Evolutionary conservation across 2,888 invertebrate species (phyloP).

Genomic region (Drosophila yooni): DNA sequence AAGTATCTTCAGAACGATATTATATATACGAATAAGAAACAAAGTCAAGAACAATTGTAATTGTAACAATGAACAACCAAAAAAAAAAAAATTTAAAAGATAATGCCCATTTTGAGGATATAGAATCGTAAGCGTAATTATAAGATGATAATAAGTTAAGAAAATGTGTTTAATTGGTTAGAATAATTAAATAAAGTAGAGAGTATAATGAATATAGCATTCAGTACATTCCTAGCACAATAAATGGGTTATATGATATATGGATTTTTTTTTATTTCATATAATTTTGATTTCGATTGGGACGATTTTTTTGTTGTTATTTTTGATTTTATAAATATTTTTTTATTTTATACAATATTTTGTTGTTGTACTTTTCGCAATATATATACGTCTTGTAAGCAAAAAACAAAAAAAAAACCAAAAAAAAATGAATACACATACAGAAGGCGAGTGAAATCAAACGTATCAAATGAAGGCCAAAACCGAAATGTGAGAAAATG

Average conservation of each 20-base stretch:
- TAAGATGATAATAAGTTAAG: conserved; percentile 56
- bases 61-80: conserved; percentile 11
- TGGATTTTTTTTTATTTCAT: conserved; percentile 51
- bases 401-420: conserved; percentile 1
- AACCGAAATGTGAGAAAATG: conserved; percentile 34
- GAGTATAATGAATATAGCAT: conserved; percentile 84
- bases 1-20: conserved; percentile 18
- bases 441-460: conserved; percentile 53
- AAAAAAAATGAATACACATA: conserved; percentile 38
- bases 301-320: conserved; percentile 39
- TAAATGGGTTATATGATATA: conserved; percentile 80
- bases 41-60: conserved; percentile 6
- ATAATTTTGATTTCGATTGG: conserved; percentile 42
- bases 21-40: conserved; percentile 11
- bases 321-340: conserved; percentile 5
- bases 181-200: conserved; percentile 69
- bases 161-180: conserved; percentile 64
- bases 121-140: conserved; percentile 50
- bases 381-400: conserved; percentile 48
- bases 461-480: conserved; percentile 28
- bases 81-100: conserved; percentile 27
- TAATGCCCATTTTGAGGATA: conserved; percentile 47
- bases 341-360: conserved; percentile 45
- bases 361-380: conserved; percentile 39
- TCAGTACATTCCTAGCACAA: conserved; percentile 85